These are phyloP conservation scores for Anseranas semipalmata DNA, from an alignment of 2,113 vertebrate genomes.

Conservation along the genomic window DNA sequence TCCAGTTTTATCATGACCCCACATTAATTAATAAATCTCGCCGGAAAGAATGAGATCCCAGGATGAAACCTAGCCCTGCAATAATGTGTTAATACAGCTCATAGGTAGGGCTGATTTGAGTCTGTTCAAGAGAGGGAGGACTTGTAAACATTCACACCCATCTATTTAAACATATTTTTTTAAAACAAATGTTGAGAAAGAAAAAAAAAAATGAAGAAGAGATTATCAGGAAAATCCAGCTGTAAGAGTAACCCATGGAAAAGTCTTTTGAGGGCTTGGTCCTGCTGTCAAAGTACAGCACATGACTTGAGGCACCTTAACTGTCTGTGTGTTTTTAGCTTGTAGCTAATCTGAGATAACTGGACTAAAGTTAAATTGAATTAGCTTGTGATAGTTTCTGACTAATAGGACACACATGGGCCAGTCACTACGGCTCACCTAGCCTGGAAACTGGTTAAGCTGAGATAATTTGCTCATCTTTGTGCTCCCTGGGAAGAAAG, in stretches of 20 bases:
- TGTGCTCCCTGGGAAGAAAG: neutral
- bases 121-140: neutral
- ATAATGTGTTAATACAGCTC: neutral
- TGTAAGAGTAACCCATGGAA: neutral
- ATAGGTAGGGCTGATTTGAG: neutral
- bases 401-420: neutral
- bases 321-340: neutral
- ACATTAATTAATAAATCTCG: neutral
- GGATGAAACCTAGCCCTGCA: neutral
- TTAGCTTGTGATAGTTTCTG: neutral
- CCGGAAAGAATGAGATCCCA: neutral
- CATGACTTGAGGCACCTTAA: neutral
- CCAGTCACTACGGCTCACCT: neutral
- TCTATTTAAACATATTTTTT: neutral
- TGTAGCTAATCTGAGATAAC: neutral
- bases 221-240: neutral
- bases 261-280: neutral
- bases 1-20: neutral
- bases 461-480: neutral
- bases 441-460: neutral
- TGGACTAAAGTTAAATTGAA: slow-evolving; percentile 21
- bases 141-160: neutral
- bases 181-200: neutral
- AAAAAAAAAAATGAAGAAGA: neutral
- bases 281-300: neutral